Evolutionary conservation across 1,140 invertebrate species (phyloP).

Genomic region (Drosophila mojavensis): DNA sequence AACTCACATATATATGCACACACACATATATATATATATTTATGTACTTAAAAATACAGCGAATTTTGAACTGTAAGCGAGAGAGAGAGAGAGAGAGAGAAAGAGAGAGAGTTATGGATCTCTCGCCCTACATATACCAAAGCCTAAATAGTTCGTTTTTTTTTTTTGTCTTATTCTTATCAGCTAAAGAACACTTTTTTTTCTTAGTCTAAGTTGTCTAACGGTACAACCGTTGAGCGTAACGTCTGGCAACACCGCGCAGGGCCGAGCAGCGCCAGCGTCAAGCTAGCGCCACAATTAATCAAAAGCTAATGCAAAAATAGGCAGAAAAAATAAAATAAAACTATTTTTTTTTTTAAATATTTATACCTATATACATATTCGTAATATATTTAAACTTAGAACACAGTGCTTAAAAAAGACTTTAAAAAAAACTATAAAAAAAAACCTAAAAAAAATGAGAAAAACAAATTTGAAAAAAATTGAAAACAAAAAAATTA

Average conservation of each 20-base stretch:
- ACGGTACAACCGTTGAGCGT: slow-evolving; percentile 16
- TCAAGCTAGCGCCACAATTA: slow-evolving; percentile 24
- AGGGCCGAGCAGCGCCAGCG: no score
- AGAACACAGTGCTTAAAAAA: not conserved
- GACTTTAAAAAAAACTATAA: slow-evolving; percentile 8
- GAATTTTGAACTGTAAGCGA: slow-evolving; percentile 41
- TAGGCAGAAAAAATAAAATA: not conserved
- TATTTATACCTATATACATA: not conserved
- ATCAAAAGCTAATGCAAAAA: slow-evolving; percentile 42
- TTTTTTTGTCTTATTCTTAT: slow-evolving; percentile 12
- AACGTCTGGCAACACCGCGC: no score
- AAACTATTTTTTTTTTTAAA: not conserved
- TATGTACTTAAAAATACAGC: not conserved
- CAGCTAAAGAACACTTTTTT: slow-evolving; percentile 26
- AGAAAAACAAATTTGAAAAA: not conserved
- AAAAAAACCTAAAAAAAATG: slow-evolving; percentile 14
- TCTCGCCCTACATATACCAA: slow-evolving; percentile 68
- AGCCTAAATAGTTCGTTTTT: slow-evolving; percentile 58
- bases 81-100: not conserved
- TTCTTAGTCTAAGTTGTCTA: slow-evolving; percentile 22
- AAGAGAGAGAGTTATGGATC: not conserved
- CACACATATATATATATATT: no score
- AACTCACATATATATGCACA: no score
- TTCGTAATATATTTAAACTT: not conserved
- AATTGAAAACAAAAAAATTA: slow-evolving; percentile 10